phyloP scores from a whole-genome alignment of 2,888 invertebrate genomes.

The Phanerotoma sp. region DNA sequence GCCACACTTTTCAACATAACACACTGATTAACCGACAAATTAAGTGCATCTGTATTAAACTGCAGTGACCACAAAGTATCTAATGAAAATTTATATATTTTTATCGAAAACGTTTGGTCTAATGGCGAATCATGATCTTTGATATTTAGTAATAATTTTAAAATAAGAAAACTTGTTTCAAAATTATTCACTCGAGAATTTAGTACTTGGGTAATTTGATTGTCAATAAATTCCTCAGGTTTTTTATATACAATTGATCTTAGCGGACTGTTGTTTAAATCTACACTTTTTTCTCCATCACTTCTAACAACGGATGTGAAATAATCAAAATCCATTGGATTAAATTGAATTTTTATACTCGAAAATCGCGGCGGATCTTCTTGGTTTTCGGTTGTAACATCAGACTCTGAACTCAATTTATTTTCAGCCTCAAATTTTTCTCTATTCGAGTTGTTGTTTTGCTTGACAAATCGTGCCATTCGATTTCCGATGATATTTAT shows the following conservation, averaged over 20 bases:
- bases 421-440: conserved; percentile 13
- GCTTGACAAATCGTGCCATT: conserved; percentile 18
- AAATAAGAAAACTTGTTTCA: conserved; percentile 63
- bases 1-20: conserved; percentile 62
- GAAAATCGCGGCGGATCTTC: conserved; percentile 62
- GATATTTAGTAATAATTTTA: conserved; percentile 62
- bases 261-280: too few relatives aligned
- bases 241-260: conserved; percentile 55
- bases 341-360: conserved; percentile 62
- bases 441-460: conserved; percentile 29
- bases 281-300: too few relatives aligned
- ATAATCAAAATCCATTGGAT: conserved; percentile 66
- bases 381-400: conserved; percentile 44
- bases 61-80: conserved; percentile 65
- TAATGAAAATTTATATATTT: conserved; percentile 64
- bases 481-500: not conserved
- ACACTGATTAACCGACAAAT: conserved; percentile 54
- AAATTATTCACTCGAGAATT: conserved; percentile 60
- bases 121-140: conserved; percentile 61
- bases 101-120: conserved; percentile 62
- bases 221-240: conserved; percentile 58
- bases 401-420: conserved; percentile 50
- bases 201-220: conserved; percentile 60
- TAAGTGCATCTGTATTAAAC: conserved; percentile 60
- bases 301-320: conserved; percentile 61